Percentiles rank a stretch among this genome's conserved stretches.
These are phyloP conservation scores for Diceros bicornis DNA, from an alignment of 2,797 vertebrate genomes.

Conservation along the genomic window DNA sequence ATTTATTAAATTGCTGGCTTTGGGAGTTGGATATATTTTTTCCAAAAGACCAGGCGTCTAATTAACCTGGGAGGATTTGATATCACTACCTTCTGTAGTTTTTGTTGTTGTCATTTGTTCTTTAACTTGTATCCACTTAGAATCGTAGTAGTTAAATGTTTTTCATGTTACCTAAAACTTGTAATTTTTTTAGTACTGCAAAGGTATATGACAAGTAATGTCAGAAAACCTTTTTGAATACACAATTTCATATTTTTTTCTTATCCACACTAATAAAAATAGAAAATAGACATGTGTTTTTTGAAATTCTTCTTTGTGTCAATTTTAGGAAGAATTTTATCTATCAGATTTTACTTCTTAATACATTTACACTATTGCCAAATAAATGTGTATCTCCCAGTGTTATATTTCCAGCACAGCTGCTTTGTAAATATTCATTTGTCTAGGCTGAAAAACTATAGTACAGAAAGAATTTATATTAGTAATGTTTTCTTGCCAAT, in stretches of 20 bases:
- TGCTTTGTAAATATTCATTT: neutral
- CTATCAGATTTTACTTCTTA: slow-evolving; percentile 18
- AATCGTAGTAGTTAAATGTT: neutral
- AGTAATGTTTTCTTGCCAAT: neutral
- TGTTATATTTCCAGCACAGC: neutral
- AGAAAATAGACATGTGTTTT: neutral
- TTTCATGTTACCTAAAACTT: slow-evolving; percentile 46
- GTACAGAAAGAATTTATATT: neutral
- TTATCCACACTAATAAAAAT: slow-evolving; percentile 9
- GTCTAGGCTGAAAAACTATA: neutral
- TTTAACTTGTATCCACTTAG: slow-evolving; percentile 23
- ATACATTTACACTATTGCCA: neutral
- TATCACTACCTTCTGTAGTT: slow-evolving; percentile 20
- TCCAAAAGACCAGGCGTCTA: neutral
- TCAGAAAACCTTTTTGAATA: slow-evolving; percentile 38
- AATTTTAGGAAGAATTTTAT: slow-evolving; percentile 59
- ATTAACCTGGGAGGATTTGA: slow-evolving; percentile 22
- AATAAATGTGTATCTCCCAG: neutral
- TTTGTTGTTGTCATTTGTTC: slow-evolving; percentile 64
- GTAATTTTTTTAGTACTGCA: slow-evolving; percentile 1
- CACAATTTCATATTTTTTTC: neutral
- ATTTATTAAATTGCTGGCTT: slow-evolving; percentile 80
- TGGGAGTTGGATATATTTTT: slow-evolving; percentile 77
- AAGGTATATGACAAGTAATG: neutral
- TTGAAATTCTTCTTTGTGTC: neutral